phyloP scores from a whole-genome alignment of 2,113 vertebrate genomes.

The Larimichthys polyactis region DNA sequence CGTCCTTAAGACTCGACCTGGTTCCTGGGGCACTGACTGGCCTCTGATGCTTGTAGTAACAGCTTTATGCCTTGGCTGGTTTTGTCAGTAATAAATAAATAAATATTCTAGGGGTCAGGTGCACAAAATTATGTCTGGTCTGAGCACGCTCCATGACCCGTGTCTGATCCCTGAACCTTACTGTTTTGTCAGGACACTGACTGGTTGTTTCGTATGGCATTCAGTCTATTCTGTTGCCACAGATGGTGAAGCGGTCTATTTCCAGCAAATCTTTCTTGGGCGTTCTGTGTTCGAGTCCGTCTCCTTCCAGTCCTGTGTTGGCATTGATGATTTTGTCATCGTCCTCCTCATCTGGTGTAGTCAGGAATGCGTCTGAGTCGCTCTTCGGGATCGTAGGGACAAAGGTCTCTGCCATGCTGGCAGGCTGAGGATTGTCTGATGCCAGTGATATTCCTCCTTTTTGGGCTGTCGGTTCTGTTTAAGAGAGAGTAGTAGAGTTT shows the following conservation, averaged over 20 bases:
- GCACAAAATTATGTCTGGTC: slow-evolving; percentile 55
- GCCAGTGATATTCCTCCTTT: slow-evolving; percentile 82
- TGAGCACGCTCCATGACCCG: slow-evolving; percentile 59
- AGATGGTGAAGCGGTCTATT: slow-evolving; percentile 99
- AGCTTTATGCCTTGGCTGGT: slow-evolving; percentile 73
- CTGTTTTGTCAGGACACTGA: slow-evolving; percentile 43
- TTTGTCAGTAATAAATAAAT: slow-evolving; percentile 82
- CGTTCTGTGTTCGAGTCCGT: slow-evolving; percentile 88
- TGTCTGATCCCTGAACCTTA: slow-evolving; percentile 69
- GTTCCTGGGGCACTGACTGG: slow-evolving; percentile 14
- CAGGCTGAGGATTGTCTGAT: slow-evolving; percentile 85
- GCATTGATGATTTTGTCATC: slow-evolving; percentile 84
- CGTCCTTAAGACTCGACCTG: slow-evolving; percentile 21
- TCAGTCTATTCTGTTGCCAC: slow-evolving; percentile 98
- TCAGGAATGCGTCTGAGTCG: slow-evolving; percentile 93
- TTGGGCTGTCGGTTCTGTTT: slow-evolving; percentile 79
- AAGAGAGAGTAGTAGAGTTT: slow-evolving; percentile 23
- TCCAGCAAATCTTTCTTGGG: slow-evolving; percentile 96
- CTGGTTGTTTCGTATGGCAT: slow-evolving; percentile 32
- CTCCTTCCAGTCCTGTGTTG: slow-evolving; percentile 82
- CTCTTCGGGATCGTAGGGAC: slow-evolving; percentile 89
- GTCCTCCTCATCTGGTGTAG: slow-evolving; percentile 95
- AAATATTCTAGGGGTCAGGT: slow-evolving; percentile 75
- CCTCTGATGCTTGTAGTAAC: slow-evolving; percentile 55
- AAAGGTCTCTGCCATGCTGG: slow-evolving; percentile 81